Conservation (phyloP, 2,888 invertebrate species). For the Leptinotarsa tumamoca region DNA sequence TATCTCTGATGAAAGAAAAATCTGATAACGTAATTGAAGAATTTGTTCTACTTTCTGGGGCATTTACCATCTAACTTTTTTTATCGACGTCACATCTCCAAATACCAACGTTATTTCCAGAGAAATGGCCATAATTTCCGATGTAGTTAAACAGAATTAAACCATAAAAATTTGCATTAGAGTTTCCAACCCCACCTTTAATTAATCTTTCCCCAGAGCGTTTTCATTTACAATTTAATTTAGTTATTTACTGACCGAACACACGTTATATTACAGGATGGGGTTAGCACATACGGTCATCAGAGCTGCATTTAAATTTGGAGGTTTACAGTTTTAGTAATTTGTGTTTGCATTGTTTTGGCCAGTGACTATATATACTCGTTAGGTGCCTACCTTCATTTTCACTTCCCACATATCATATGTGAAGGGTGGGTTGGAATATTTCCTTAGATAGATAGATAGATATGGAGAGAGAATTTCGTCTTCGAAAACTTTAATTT, state of each 20-base stretch:
- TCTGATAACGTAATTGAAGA: neutral
- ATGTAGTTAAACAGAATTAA: slow-evolving; percentile 48
- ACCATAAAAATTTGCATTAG: slow-evolving; percentile 56
- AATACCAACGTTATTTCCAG: slow-evolving; percentile 31
- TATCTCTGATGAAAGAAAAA: slow-evolving; percentile 5
- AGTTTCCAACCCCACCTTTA: slow-evolving; percentile 52
- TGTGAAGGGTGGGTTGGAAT: too few species aligned
- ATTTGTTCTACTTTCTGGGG: neutral
- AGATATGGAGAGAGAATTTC: too few species aligned
- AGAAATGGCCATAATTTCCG: slow-evolving; percentile 48
- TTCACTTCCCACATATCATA: too few species aligned
- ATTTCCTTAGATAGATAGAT: too few species aligned
- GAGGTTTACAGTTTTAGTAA: too few species aligned
- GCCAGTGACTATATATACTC: too few species aligned
- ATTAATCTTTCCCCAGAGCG: slow-evolving; percentile 56
- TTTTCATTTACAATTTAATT: slow-evolving; percentile 58
- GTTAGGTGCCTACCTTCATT: too few species aligned
- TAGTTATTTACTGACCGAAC: slow-evolving; percentile 58
- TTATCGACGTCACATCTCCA: slow-evolving; percentile 29
- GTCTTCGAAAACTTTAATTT: too few species aligned
- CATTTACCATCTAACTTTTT: slow-evolving; percentile 34
- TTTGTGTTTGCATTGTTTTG: too few species aligned
- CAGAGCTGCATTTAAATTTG: neutral
- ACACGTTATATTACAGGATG: slow-evolving; percentile 45
- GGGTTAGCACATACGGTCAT: neutral